A percentile compares a stretch with the other conserved stretches of the same genome.
These are phyloP conservation scores for Leptodirus hochenwartii DNA, from an alignment of 2,888 invertebrate genomes.

Conservation along the genomic window DNA sequence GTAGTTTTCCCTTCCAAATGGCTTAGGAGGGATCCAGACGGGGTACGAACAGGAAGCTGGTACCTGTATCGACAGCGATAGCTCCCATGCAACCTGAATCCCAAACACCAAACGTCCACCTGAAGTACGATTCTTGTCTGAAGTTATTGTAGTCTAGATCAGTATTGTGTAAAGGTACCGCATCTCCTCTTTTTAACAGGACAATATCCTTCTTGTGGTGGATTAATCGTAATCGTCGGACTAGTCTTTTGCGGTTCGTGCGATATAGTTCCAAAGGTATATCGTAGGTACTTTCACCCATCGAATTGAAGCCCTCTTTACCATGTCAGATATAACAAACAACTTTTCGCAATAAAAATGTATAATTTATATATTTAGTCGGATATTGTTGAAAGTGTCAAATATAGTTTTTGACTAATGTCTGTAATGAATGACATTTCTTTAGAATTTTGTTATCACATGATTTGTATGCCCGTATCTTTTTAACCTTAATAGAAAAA, in stretches of 20 bases:
- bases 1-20: conserved; percentile 84
- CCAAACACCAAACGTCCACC: conserved; percentile 84
- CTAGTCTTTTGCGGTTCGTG: background rate
- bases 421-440: too few species aligned
- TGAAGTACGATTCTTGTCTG: conserved; percentile 82
- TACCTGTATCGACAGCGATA: conserved; percentile 51
- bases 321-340: too few species aligned
- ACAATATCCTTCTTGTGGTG: background rate
- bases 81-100: conserved; percentile 85
- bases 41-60: conserved; percentile 67
- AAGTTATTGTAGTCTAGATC: background rate
- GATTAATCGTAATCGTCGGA: background rate
- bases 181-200: background rate
- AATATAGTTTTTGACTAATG: too few species aligned
- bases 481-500: too few species aligned
- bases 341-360: too few species aligned
- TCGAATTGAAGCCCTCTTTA: too few species aligned
- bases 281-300: background rate
- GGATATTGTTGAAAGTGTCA: too few species aligned
- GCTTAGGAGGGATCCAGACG: conserved; percentile 69
- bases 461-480: too few species aligned
- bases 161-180: background rate
- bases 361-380: too few species aligned
- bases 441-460: too few species aligned
- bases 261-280: background rate